A percentile compares a stretch with the other conserved stretches of the same genome.
Conservation (phyloP, 2,888 invertebrate genomes). For the Salpingus planirostris region DNA sequence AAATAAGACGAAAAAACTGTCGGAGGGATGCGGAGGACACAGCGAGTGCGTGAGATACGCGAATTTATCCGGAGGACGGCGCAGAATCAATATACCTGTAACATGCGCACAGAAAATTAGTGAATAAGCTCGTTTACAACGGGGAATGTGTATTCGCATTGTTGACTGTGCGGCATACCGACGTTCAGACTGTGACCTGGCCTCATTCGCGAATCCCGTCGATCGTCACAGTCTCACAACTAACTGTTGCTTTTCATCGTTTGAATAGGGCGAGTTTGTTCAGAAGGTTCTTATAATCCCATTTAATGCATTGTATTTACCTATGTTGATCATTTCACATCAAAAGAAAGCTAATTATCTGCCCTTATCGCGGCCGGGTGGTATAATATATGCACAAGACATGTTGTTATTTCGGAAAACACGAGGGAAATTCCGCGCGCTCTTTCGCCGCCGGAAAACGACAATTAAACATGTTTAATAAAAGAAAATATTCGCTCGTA, state of each 20-base stretch:
- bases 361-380: too few relatives aligned
- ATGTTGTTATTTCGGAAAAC: too few relatives aligned
- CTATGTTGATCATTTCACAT: slow-evolving; percentile 9
- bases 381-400: too few relatives aligned
- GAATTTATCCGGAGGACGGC: slow-evolving; percentile 15
- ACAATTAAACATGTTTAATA: too few relatives aligned
- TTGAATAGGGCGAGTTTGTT: slow-evolving; percentile 13
- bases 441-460: too few relatives aligned
- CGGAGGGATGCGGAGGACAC: too few relatives aligned
- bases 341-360: slow-evolving; percentile 2
- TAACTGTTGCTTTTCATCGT: slow-evolving; percentile 18
- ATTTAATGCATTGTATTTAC: slow-evolving; percentile 11
- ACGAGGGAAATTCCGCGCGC: too few relatives aligned
- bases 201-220: slow-evolving; percentile 1
- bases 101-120: slow-evolving; percentile 19
- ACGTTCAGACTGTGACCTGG: slow-evolving; percentile 11
- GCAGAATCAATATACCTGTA: slow-evolving; percentile 19
- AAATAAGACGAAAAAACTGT: too few relatives aligned
- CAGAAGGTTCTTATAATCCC: slow-evolving; percentile 13
- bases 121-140: slow-evolving; percentile 16
- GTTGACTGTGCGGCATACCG: slow-evolving; percentile 15
- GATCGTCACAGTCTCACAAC: slow-evolving; percentile 14
- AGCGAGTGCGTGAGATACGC: slow-evolving; percentile 14
- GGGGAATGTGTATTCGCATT: slow-evolving; percentile 15
- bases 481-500: too few relatives aligned